These are phyloP conservation scores for Vanessa tameamea DNA, from an alignment of 1,140 invertebrate species.

Conservation along the genomic window DNA sequence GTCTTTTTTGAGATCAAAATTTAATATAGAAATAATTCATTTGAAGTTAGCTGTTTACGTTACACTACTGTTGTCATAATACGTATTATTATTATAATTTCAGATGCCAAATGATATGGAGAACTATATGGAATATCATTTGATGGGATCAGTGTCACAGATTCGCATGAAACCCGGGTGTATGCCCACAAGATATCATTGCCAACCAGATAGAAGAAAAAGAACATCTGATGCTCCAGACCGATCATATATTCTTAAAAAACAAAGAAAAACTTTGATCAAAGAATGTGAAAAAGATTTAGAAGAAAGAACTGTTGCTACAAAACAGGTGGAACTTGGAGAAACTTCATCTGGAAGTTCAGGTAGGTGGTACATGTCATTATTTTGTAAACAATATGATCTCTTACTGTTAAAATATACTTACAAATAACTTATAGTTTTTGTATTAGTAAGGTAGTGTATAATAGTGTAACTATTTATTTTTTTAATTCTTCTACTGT, in stretches of 20 bases:
- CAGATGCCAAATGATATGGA: slow-evolving; percentile 55
- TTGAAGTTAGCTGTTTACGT: background rate
- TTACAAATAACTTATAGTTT: too few relatives aligned
- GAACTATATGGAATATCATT: slow-evolving; percentile 52
- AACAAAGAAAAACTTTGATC: background rate
- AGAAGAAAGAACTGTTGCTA: background rate
- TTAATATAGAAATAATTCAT: background rate
- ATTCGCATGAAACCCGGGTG: slow-evolving; percentile 47
- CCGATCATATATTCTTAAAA: background rate
- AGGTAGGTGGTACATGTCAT: background rate
- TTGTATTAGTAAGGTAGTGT: too few relatives aligned
- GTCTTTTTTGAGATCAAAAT: background rate
- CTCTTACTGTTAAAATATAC: too few relatives aligned
- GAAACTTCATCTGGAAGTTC: background rate
- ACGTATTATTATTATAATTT: background rate
- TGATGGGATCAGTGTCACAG: slow-evolving; percentile 48
- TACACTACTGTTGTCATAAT: background rate
- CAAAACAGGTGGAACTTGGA: background rate
- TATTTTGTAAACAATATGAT: background rate
- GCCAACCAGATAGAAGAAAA: slow-evolving; percentile 39
- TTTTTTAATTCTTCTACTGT: too few relatives aligned
- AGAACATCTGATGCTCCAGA: background rate
- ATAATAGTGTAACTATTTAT: too few relatives aligned
- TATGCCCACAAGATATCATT: slow-evolving; percentile 46
- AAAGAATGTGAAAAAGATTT: background rate